Conservation (phyloP, 2,888 invertebrate genomes). For the Rotaria socialis region DNA sequence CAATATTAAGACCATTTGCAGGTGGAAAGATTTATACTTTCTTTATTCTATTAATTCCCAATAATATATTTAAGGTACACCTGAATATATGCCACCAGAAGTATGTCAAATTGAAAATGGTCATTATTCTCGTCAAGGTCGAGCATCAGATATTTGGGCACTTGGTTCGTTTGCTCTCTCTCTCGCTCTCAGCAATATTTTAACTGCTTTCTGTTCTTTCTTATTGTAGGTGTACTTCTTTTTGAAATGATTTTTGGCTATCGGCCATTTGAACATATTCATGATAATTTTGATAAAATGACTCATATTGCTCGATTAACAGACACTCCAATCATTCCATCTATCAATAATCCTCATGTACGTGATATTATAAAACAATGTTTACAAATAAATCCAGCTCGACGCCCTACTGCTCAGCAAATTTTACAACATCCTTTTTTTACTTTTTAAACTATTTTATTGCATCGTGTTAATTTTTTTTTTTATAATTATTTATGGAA, state of each 20-base stretch:
- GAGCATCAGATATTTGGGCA: conserved; percentile 33
- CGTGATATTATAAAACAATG: conserved; percentile 11
- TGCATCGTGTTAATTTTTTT: too few relatives aligned
- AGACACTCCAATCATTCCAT: neutral
- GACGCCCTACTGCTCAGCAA: conserved; percentile 12
- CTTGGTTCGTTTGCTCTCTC: neutral
- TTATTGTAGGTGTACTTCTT: neutral
- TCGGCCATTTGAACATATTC: conserved; percentile 35
- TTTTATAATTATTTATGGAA: too few relatives aligned
- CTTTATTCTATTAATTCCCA: neutral
- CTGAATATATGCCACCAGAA: conserved; percentile 39
- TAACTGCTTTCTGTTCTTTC: neutral
- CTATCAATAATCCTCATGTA: neutral
- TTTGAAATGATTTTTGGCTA: conserved; percentile 36
- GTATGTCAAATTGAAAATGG: conserved; percentile 33
- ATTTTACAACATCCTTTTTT: conserved; percentile 36
- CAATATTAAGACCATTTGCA: conserved; percentile 25
- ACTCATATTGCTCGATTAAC: neutral
- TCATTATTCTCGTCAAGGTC: neutral
- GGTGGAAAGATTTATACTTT: neutral
- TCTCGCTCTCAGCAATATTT: neutral
- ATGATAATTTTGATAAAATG: conserved; percentile 37
- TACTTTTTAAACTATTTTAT: neutral
- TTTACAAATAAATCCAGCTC: neutral
- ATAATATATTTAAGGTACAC: neutral